Evolutionary conservation across 2,797 vertebrate species (phyloP).

Genomic region (Telmatherina bonti): DNA sequence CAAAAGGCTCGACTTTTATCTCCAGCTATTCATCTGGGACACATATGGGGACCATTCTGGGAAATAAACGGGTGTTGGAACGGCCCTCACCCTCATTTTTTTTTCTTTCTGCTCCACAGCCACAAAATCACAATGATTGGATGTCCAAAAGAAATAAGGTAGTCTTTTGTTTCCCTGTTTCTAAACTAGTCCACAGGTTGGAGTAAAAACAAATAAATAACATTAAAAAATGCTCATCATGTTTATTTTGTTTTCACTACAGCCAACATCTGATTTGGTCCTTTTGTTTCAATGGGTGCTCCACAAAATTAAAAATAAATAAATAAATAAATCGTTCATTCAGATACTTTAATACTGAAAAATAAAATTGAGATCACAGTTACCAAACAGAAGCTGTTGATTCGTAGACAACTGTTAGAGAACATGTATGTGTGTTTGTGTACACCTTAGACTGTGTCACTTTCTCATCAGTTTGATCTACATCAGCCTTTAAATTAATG

Average conservation of each 20-base stretch:
- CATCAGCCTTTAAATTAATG: neutral
- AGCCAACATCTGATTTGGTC: no score
- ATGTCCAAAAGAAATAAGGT: slow-evolving; percentile 35
- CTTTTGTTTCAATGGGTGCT: neutral
- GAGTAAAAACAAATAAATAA: no score
- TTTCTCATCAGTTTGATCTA: no score
- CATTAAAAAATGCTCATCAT: no score
- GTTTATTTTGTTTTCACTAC: no score
- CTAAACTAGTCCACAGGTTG: neutral
- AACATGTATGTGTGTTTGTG: neutral
- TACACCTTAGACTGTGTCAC: no score
- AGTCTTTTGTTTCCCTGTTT: slow-evolving; percentile 16
- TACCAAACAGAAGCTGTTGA: neutral
- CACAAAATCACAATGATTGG: slow-evolving; percentile 46
- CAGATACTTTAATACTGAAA: no score
- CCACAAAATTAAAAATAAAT: neutral
- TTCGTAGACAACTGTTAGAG: neutral
- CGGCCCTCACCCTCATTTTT: slow-evolving; percentile 13
- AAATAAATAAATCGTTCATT: neutral
- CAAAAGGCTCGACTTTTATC: slow-evolving; percentile 69
- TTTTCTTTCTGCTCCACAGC: slow-evolving; percentile 35
- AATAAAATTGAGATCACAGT: neutral
- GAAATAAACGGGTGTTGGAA: slow-evolving; percentile 64
- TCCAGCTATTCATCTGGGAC: slow-evolving; percentile 70
- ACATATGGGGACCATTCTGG: slow-evolving; percentile 68